A percentile compares a stretch with the other conserved stretches of the same genome.
phyloP scores from a whole-genome alignment of 92 coral and sea anemone genomes.

The Porites cylindrica region DNA sequence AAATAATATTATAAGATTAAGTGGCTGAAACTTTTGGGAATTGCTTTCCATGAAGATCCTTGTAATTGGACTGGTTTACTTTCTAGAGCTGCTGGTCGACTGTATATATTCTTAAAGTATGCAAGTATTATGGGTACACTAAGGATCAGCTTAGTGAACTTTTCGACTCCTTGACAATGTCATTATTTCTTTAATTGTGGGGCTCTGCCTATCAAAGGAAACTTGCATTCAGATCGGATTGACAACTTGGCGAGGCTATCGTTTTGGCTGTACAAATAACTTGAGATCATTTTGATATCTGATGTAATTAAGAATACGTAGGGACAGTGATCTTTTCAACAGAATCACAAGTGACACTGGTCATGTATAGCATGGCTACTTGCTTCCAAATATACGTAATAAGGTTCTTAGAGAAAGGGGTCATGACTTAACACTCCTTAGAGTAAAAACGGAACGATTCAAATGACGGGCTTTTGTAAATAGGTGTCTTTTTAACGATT shows the following conservation, averaged over 20 bases:
- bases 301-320: neutral
- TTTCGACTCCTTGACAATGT: neutral
- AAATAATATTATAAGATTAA: neutral
- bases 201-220: slow-evolving; percentile 54
- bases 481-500: neutral
- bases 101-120: slow-evolving; percentile 44
- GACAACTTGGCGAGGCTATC: slow-evolving; percentile 38
- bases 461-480: neutral
- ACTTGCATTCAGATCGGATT: slow-evolving; percentile 31
- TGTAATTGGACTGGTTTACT: slow-evolving; percentile 46
- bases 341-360: neutral
- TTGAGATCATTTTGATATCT: neutral
- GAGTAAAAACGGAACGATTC: no score
- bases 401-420: slow-evolving; percentile 7
- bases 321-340: neutral
- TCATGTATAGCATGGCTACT: neutral
- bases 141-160: slow-evolving; percentile 16
- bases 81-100: slow-evolving; percentile 32
- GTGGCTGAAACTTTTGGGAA: neutral
- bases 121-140: slow-evolving; percentile 50
- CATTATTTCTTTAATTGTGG: slow-evolving; percentile 44
- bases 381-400: neutral
- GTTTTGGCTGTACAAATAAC: slow-evolving; percentile 28
- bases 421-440: neutral
- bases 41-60: slow-evolving; percentile 7